Base-by-base conservation (phyloP, 2,797 vertebrate species). In the Aplochiton taeniatus region DNA sequence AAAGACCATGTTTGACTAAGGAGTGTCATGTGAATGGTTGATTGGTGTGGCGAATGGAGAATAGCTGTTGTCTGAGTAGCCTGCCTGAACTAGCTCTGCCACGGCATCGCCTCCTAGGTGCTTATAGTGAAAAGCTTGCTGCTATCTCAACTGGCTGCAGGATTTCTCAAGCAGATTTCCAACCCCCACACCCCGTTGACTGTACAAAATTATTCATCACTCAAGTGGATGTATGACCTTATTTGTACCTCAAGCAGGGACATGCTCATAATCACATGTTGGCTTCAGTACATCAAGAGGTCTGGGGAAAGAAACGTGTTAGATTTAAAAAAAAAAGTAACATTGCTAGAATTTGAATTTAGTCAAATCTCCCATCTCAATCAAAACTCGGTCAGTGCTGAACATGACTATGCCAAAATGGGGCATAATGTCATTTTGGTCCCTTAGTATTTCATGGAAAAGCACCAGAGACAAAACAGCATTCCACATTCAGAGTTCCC, bases 401-500 rank as follows among this genome's bases (percentile, higher is more conserved):
- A 31, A 31, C 31, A 31, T 31, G n/a, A n/a, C n/a, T n/a, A n/a
- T n/a, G n/a, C n/a, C n/a, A n/a, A n/a, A n/a, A n/a, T n/a, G n/a
- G n/a, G n/a, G n/a, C n/a, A n/a, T n/a, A n/a, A n/a, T n/a, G n/a
- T n/a, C n/a, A n/a, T n/a, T n/a, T n/a, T n/a, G n/a, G n/a, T n/a
- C n/a, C n/a, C n/a, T n/a, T n/a, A n/a, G n/a, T n/a, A n/a, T n/a
- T n/a, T n/a, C n/a, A n/a, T n/a, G n/a, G n/a, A n/a, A n/a, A n/a
- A n/a, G n/a, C n/a, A n/a, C n/a, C n/a, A n/a, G 20, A 61, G 48
- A 20, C 60, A 4, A 41, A 41, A 50, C 19, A 50, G 10, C 47
- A 61, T 61, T 61, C 20, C 59, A 61, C 59, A 41, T 61, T 47
- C 50, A 8, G 8, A 41, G 19, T 60, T 49, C 19, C 46, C 59